These are phyloP conservation scores for Caenorhabditis parvicauda DNA, from an alignment of 2,888 invertebrate species.

Conservation along the genomic window DNA sequence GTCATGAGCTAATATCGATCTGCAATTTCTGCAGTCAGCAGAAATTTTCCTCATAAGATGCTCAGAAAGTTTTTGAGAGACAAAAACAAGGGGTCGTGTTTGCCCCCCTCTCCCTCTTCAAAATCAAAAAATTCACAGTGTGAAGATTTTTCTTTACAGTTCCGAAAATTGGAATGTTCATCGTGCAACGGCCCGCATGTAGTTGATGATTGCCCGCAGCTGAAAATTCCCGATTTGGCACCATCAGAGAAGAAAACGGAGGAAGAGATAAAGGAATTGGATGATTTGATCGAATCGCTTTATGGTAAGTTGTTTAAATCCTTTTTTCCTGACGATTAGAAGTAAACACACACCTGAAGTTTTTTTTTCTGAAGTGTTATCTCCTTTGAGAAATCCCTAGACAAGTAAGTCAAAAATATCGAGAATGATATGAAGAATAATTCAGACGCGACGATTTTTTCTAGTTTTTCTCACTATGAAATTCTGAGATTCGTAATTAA, in stretches of 20 bases:
- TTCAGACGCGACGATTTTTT: slow-evolving; percentile 1
- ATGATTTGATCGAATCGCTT: slow-evolving; percentile 17
- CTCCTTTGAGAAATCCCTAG: not conserved
- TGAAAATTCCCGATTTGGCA: slow-evolving; percentile 18
- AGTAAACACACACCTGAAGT: not conserved
- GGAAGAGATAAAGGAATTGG: slow-evolving; percentile 15
- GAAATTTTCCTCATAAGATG: no score
- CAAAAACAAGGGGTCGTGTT: no score
- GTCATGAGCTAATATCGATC: no score
- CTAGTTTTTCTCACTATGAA: no score
- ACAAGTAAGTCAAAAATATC: slow-evolving; percentile 14
- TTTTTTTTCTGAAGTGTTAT: not conserved
- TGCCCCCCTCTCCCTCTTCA: no score
- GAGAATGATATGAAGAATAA: slow-evolving; percentile 2
- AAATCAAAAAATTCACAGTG: not conserved
- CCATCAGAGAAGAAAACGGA: slow-evolving; percentile 6
- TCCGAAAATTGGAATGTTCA: slow-evolving; percentile 31
- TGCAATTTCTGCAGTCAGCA: no score
- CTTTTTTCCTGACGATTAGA: not conserved
- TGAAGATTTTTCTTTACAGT: slow-evolving; percentile 1
- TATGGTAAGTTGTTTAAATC: slow-evolving; percentile 16
- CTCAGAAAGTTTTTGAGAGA: no score
- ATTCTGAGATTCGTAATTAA: not conserved
- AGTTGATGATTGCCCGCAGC: slow-evolving; percentile 28
- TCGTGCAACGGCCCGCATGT: slow-evolving; percentile 34